Evolutionary conservation across 2,113 vertebrate species (phyloP).

Genomic region (Syrmaticus mikado): DNA sequence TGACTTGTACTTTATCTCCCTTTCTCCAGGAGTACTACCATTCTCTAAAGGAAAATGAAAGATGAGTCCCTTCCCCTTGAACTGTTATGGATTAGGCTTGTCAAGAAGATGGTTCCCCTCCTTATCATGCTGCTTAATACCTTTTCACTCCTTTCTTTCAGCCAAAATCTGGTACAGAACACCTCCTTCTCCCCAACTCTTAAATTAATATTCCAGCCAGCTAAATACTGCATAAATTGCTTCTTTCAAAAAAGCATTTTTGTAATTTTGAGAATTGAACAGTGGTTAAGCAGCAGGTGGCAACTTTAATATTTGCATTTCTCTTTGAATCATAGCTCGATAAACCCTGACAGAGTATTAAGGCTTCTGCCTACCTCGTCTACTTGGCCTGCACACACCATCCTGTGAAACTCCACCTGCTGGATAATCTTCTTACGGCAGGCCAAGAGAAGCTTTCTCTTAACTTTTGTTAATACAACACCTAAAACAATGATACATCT

Average conservation of each 20-base stretch:
- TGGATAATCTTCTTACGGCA: background rate
- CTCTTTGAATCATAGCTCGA: background rate
- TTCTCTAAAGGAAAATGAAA: background rate
- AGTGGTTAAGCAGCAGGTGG: background rate
- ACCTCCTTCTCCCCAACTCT: background rate
- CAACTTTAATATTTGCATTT: background rate
- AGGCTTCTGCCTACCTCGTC: background rate
- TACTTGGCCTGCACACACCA: background rate
- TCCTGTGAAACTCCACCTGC: constrained; percentile 37
- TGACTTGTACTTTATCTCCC: rapidly evolving
- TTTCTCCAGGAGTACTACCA: background rate
- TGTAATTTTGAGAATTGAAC: background rate
- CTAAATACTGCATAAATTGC: background rate
- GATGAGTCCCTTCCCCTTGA: rapidly evolving
- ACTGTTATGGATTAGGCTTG: background rate
- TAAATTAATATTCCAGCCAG: background rate
- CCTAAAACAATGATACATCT: background rate
- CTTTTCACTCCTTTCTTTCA: background rate
- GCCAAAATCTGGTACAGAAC: background rate
- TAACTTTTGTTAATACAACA: rapidly evolving
- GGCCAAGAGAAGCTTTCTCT: background rate
- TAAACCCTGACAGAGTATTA: background rate
- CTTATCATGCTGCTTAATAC: background rate
- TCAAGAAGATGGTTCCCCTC: background rate
- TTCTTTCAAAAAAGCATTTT: background rate